phyloP scores from a whole-genome alignment of 2,113 vertebrate genomes.

The Chaetorhynchus papuensis region DNA sequence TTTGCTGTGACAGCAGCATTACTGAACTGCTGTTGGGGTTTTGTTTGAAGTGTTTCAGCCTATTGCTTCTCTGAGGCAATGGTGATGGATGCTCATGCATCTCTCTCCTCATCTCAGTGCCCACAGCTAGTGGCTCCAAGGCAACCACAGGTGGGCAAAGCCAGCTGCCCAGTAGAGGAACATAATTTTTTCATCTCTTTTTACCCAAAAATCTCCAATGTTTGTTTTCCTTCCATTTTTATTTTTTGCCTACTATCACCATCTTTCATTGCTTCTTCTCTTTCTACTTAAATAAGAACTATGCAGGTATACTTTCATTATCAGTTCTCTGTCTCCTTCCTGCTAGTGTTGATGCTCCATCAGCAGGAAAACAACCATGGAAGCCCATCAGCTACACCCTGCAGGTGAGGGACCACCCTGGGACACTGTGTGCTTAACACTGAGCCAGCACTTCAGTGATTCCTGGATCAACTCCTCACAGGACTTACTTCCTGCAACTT shows the following conservation, averaged over 20 bases:
- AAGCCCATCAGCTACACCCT: not conserved
- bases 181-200: not conserved
- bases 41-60: not conserved
- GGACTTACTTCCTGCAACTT: not conserved
- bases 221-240: not conserved
- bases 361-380: not conserved
- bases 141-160: not conserved
- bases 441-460: not conserved
- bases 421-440: not conserved
- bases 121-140: not conserved
- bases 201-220: not conserved
- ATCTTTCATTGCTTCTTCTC: not conserved
- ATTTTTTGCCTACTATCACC: not conserved
- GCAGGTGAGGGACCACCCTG: not conserved
- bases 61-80: not conserved
- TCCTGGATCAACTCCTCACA: not conserved
- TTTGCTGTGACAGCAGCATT: constrained; percentile 47
- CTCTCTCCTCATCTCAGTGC: not conserved
- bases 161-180: not conserved
- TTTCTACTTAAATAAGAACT: not conserved
- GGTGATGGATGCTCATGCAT: not conserved
- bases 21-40: not conserved
- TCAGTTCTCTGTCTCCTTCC: not conserved
- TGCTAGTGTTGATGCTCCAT: not conserved
- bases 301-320: not conserved